Conservation (phyloP, 2,888 invertebrate species). For the Acronicta psi region DNA sequence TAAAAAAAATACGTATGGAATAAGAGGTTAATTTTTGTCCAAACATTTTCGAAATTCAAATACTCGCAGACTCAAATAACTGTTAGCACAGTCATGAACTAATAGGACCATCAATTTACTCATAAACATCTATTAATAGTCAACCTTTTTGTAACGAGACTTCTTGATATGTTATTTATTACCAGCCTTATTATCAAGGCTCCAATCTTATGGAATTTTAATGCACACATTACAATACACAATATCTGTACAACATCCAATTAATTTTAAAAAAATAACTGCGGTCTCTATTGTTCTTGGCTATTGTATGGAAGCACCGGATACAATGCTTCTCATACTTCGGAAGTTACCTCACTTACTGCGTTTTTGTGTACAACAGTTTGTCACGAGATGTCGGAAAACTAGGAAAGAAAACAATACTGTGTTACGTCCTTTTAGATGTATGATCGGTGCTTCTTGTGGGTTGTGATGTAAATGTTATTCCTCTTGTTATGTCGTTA, state of each 20-base stretch:
- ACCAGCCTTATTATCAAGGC: slow-evolving; percentile 23
- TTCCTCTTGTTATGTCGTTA: slow-evolving; percentile 8
- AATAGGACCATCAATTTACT: too few relatives aligned
- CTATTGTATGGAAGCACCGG: slow-evolving; percentile 49
- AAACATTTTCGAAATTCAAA: too few relatives aligned
- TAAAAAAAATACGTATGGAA: too few relatives aligned
- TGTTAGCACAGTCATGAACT: too few relatives aligned
- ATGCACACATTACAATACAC: slow-evolving; percentile 33
- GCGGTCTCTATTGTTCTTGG: slow-evolving; percentile 48
- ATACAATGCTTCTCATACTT: slow-evolving; percentile 56
- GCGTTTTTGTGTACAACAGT: slow-evolving; percentile 43
- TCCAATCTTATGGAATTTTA: slow-evolving; percentile 26
- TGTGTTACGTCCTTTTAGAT: slow-evolving; percentile 31
- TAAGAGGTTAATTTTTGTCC: too few relatives aligned
- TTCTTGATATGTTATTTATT: slow-evolving; percentile 4
- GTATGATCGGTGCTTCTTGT: slow-evolving; percentile 26
- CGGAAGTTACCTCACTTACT: slow-evolving; percentile 58
- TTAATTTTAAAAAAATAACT: slow-evolving; percentile 46
- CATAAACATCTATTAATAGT: not conserved
- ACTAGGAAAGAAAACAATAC: slow-evolving; percentile 59
- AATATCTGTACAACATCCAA: slow-evolving; percentile 28
- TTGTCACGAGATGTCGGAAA: slow-evolving; percentile 48
- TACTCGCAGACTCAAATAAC: too few relatives aligned
- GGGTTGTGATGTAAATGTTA: slow-evolving; percentile 19
- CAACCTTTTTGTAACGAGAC: slow-evolving; percentile 2